Percentiles rank a stretch among this genome's conserved stretches.
Conservation (phyloP, 2,113 vertebrate genomes). For the Gopherus flavomarginatus region DNA sequence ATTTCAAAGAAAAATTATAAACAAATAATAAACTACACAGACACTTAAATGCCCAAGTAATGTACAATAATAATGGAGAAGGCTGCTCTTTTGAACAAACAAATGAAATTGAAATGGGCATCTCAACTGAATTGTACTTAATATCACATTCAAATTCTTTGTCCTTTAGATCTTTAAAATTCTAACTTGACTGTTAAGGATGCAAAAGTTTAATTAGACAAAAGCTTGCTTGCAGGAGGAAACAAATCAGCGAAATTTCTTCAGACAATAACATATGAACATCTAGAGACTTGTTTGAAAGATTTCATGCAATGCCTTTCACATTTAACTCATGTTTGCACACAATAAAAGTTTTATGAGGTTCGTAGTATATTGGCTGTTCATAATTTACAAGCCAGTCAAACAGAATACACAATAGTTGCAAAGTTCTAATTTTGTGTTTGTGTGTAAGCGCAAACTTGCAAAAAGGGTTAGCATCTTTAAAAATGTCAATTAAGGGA, state of each 20-base stretch:
- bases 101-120: constrained; percentile 28
- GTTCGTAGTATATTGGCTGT: not conserved
- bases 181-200: constrained; percentile 29
- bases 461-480: not conserved
- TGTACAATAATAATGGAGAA: constrained; percentile 15
- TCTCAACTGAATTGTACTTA: constrained; percentile 28
- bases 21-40: constrained; percentile 12
- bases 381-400: constrained; percentile 13
- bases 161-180: constrained; percentile 41
- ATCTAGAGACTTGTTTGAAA: constrained; percentile 19
- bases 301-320: not conserved
- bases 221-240: not conserved
- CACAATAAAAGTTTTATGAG: not conserved
- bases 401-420: not conserved
- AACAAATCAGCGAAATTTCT: constrained; percentile 34
- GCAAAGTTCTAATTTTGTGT: not conserved
- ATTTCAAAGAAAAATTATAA: not conserved
- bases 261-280: constrained; percentile 36
- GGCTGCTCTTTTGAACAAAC: constrained; percentile 4
- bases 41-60: constrained; percentile 17
- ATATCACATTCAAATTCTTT: constrained; percentile 6
- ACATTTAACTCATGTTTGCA: constrained; percentile 10
- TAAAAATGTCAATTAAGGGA: not conserved
- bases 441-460: not conserved
- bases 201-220: constrained; percentile 35